Percentiles rank a stretch among this genome's conserved stretches.
Conservation (phyloP, 2,113 vertebrate species). For the Sphyrna mokarran region DNA sequence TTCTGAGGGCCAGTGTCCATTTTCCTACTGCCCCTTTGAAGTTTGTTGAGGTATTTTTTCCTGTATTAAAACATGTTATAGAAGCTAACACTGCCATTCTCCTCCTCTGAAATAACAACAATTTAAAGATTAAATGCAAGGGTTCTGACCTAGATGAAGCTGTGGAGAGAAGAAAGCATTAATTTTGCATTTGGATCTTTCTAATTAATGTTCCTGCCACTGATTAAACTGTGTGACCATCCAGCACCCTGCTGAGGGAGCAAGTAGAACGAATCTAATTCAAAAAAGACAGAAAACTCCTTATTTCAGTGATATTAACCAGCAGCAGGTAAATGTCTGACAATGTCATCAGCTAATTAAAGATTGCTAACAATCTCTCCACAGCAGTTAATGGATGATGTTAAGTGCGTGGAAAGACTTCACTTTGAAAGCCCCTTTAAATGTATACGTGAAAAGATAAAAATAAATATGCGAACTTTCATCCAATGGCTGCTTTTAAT, state of each 20-base stretch:
- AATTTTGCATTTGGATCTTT: not conserved
- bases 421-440: not conserved
- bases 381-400: not conserved
- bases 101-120: not conserved
- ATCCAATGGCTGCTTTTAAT: not conserved
- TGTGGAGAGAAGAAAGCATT: not conserved
- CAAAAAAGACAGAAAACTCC: not conserved
- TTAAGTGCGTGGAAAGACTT: not conserved
- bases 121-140: not conserved
- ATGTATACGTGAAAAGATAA: not conserved
- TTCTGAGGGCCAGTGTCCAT: not conserved
- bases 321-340: not conserved
- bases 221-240: not conserved
- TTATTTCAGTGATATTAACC: constrained; percentile 13
- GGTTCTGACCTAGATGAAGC: not conserved
- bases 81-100: not conserved
- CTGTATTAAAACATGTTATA: not conserved
- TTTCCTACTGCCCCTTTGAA: not conserved
- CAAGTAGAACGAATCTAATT: not conserved
- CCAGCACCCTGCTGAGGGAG: not conserved
- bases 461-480: not conserved
- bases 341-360: not conserved
- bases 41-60: not conserved
- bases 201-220: not conserved
- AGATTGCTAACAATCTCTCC: constrained; percentile 3